These are phyloP conservation scores for Scaptomyza tumidula DNA, from an alignment of 2,888 invertebrate genomes.

Conservation along the genomic window DNA sequence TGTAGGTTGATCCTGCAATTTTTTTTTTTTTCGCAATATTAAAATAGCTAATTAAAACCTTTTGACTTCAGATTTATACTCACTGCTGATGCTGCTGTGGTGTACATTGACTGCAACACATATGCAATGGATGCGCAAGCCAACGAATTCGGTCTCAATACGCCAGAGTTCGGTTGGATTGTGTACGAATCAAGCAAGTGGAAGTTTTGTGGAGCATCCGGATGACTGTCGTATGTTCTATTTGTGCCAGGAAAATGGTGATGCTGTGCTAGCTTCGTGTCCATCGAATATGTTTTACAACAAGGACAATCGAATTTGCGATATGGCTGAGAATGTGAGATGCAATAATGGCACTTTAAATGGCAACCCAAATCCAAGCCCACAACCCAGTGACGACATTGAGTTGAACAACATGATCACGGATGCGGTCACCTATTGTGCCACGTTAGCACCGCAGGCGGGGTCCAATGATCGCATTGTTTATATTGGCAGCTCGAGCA, in stretches of 20 bases:
- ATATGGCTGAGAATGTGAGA: constrained; percentile 70
- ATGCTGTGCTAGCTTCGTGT: constrained; percentile 78
- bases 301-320: constrained; percentile 79
- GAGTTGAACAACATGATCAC: constrained; percentile 51
- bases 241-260: constrained; percentile 75
- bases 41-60: background rate
- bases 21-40: background rate
- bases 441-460: constrained; percentile 50
- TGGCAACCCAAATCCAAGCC: background rate
- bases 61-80: constrained; percentile 21
- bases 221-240: constrained; percentile 80
- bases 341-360: constrained; percentile 53
- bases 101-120: constrained; percentile 5
- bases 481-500: constrained; percentile 76
- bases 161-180: constrained; percentile 50
- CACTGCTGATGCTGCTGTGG: constrained; percentile 18
- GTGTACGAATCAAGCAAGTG: constrained; percentile 71
- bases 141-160: constrained; percentile 72
- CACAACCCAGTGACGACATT: constrained; percentile 12
- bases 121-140: constrained; percentile 49
- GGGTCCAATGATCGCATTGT: constrained; percentile 62
- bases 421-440: constrained; percentile 65
- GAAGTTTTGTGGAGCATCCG: constrained; percentile 79
- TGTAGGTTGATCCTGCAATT: constrained; percentile 36
- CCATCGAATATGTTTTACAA: constrained; percentile 83